phyloP scores from a whole-genome alignment of 2,888 invertebrate genomes.

The Pemphredon lugubris region DNA sequence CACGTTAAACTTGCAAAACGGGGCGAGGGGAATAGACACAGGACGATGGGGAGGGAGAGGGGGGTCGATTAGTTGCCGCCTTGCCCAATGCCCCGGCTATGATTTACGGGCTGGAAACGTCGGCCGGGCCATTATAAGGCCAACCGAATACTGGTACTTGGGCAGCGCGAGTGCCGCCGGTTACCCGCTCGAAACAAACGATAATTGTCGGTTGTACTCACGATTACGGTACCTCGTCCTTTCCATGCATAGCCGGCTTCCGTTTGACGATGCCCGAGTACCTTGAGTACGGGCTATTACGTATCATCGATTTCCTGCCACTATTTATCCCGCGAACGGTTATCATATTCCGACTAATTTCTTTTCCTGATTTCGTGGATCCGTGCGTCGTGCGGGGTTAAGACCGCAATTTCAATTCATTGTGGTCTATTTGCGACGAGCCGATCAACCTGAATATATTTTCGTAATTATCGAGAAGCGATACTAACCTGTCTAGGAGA shows the following conservation, averaged over 20 bases:
- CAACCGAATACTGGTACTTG: slow-evolving; percentile 43
- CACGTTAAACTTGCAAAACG: slow-evolving; percentile 9
- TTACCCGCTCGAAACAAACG: slow-evolving; percentile 47
- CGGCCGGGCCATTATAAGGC: slow-evolving; percentile 50
- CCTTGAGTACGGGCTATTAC: slow-evolving; percentile 38
- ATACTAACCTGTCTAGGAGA: no score
- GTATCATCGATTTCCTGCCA: slow-evolving; percentile 52
- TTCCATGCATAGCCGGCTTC: slow-evolving; percentile 50
- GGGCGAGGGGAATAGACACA: neutral
- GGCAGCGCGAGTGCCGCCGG: slow-evolving; percentile 31
- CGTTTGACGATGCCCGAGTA: slow-evolving; percentile 46
- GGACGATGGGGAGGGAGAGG: slow-evolving; percentile 29
- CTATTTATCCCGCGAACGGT: neutral
- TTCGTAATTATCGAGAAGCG: no score
- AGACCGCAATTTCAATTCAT: no score
- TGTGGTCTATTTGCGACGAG: no score
- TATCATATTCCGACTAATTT: neutral
- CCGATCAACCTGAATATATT: no score
- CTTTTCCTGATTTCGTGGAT: neutral
- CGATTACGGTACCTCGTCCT: slow-evolving; percentile 47
- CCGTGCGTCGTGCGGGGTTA: no score
- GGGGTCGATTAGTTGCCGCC: slow-evolving; percentile 62
- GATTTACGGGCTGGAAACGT: slow-evolving; percentile 64
- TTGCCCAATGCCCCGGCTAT: slow-evolving; percentile 55
- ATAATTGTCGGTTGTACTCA: slow-evolving; percentile 55